phyloP scores from a whole-genome alignment of 2,797 vertebrate genomes.

The Poeciliopsis infans region DNA sequence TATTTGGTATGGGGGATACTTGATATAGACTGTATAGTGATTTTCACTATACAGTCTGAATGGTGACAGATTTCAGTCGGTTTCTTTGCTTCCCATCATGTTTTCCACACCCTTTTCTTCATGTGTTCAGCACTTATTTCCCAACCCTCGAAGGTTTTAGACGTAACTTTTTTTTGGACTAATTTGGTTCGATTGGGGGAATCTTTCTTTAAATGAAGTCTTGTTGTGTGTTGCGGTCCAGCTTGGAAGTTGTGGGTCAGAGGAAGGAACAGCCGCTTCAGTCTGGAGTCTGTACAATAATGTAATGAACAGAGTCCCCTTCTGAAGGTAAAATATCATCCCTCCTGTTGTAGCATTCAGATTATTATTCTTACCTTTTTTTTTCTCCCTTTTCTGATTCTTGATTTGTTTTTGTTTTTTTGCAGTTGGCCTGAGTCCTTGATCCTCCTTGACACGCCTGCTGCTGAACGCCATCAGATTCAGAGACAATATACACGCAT shows the following conservation, averaged over 20 bases:
- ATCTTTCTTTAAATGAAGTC: background rate
- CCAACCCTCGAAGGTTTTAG: background rate
- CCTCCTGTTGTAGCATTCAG: background rate
- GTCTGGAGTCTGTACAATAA: constrained; percentile 90
- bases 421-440: background rate
- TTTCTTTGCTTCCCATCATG: background rate
- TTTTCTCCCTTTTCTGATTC: background rate
- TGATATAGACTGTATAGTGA: background rate
- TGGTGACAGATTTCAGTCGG: background rate
- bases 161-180: background rate
- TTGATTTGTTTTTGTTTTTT: background rate
- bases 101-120: background rate
- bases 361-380: background rate
- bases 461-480: background rate
- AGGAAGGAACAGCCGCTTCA: constrained; percentile 76
- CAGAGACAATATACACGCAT: background rate
- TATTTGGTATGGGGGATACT: background rate
- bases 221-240: constrained; percentile 49
- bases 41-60: background rate
- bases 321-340: background rate
- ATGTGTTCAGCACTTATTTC: background rate
- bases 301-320: constrained; percentile 79
- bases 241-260: constrained; percentile 63
- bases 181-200: background rate
- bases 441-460: background rate